Conservation (phyloP, 2,113 vertebrate species). For the Mobula hypostoma region DNA sequence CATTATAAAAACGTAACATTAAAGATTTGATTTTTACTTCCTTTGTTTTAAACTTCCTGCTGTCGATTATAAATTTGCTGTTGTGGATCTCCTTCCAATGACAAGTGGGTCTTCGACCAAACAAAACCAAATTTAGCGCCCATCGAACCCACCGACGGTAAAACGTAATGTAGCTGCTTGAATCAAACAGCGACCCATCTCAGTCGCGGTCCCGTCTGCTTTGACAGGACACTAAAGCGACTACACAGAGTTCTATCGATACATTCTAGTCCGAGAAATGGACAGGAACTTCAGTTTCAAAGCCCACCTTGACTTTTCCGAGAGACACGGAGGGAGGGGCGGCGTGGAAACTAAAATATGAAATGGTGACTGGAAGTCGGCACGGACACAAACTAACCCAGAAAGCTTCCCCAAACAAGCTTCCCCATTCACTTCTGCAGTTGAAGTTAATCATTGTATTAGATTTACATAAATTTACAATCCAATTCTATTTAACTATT, state of each 20-base stretch:
- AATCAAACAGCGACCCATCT: neutral
- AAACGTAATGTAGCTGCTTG: neutral
- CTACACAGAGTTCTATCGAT: neutral
- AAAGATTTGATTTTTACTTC: neutral
- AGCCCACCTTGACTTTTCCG: neutral
- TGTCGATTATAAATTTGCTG: neutral
- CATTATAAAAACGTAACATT: neutral
- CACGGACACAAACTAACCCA: neutral
- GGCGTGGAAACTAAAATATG: neutral
- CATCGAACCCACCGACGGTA: neutral
- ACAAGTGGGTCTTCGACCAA: neutral
- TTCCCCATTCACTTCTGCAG: neutral
- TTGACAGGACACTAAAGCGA: too few relatives aligned
- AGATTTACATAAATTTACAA: neutral
- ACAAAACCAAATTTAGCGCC: neutral
- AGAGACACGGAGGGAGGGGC: too few relatives aligned
- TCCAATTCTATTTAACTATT: neutral
- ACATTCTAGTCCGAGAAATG: neutral
- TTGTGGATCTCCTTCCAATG: neutral
- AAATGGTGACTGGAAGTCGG: neutral
- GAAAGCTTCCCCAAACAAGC: neutral
- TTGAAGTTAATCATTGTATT: neutral
- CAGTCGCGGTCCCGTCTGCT: neutral
- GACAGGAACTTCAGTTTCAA: neutral
- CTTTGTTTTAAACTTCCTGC: neutral